phyloP scores from a whole-genome alignment of 2,888 invertebrate species.

The Timandra comae region DNA sequence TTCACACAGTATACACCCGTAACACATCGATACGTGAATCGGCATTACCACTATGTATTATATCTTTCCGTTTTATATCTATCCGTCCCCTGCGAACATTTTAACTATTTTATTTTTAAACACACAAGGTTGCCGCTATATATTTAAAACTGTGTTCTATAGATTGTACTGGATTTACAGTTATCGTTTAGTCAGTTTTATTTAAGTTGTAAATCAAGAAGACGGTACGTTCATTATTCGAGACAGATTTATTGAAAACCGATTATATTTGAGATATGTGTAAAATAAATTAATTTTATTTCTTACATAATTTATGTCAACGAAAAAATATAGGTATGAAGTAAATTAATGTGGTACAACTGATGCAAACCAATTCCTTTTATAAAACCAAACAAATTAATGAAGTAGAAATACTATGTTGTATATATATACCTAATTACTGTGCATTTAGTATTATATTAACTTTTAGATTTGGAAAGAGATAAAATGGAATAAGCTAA shows the following conservation, averaged over 20 bases:
- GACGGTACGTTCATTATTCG: conserved; percentile 5
- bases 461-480: too few relatives aligned
- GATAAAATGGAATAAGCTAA: too few relatives aligned
- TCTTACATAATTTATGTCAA: not conserved
- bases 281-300: too few relatives aligned
- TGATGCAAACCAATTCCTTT: too few relatives aligned
- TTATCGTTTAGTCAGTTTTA: conserved; percentile 18
- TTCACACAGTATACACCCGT: not conserved
- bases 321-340: too few relatives aligned
- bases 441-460: too few relatives aligned
- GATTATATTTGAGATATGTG: conserved; percentile 1
- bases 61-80: conserved; percentile 30
- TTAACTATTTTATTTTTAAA: conserved; percentile 37
- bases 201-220: conserved; percentile 15
- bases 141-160: conserved; percentile 24
- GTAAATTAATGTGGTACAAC: too few relatives aligned
- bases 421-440: too few relatives aligned
- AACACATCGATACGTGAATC: conserved; percentile 4
- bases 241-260: conserved; percentile 12
- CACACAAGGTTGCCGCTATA: conserved; percentile 33
- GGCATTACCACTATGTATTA: conserved; percentile 3
- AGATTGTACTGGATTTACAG: conserved; percentile 20
- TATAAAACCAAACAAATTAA: too few relatives aligned
- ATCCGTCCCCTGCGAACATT: conserved; percentile 31
- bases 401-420: too few relatives aligned